Evolutionary conservation across 2,113 vertebrate species (phyloP).

Genomic region (Cottus gobio): DNA sequence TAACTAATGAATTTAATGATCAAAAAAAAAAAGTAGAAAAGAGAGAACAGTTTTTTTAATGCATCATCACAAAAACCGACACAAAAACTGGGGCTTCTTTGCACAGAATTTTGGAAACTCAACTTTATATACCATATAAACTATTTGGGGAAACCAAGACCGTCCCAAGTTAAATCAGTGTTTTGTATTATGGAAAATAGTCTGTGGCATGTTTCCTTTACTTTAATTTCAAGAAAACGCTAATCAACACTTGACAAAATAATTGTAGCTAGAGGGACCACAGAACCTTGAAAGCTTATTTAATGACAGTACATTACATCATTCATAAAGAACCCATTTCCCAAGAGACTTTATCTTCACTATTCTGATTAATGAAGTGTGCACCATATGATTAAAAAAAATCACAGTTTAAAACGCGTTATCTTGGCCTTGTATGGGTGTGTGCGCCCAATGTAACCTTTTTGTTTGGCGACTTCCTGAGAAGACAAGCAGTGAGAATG

Average conservation of each 20-base stretch:
- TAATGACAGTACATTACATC: constrained; percentile 68
- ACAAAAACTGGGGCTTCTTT: constrained; percentile 31
- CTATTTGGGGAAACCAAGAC: neutral
- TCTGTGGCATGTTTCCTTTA: neutral
- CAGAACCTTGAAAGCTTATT: constrained; percentile 63
- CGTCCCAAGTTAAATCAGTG: neutral
- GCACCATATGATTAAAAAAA: constrained; percentile 23
- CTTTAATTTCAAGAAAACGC: constrained; percentile 21
- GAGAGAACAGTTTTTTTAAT: constrained; percentile 60
- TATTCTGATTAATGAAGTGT: constrained; percentile 52
- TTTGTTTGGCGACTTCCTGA: constrained; percentile 76
- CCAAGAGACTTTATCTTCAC: constrained; percentile 42
- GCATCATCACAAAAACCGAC: constrained; percentile 66
- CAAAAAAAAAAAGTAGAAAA: constrained; percentile 68
- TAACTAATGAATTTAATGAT: constrained; percentile 81
- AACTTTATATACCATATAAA: neutral
- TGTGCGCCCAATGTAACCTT: constrained; percentile 71
- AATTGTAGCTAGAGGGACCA: constrained; percentile 70
- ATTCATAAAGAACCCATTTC: constrained; percentile 55
- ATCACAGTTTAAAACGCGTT: constrained; percentile 56
- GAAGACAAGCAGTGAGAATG: constrained; percentile 66
- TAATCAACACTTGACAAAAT: constrained; percentile 43
- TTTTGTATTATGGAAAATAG: constrained; percentile 6
- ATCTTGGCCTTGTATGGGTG: constrained; percentile 61
- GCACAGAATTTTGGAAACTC: constrained; percentile 26